Base-by-base conservation (phyloP, 2,113 vertebrate genomes). In the Oriolus oriolus region DNA sequence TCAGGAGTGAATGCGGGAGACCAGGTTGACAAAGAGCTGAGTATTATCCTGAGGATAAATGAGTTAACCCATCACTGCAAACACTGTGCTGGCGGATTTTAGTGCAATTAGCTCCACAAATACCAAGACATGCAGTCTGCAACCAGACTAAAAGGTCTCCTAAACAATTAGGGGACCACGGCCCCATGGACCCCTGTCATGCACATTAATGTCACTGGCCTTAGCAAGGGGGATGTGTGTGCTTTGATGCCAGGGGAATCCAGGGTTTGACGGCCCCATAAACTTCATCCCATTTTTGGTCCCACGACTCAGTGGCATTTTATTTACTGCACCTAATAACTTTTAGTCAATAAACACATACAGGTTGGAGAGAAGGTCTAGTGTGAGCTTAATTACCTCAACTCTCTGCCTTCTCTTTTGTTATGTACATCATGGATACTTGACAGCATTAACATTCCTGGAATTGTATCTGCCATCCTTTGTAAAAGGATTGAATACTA, bases 371-470 rank as follows among this genome's bases (percentile, higher is more conserved):
- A 94, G 95, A 95, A 89, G 95, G 96, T 86, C 82, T 33, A 90
- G 94, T 83, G 61, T 93, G 82, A 92, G 63, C 95, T 97, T 98
- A 98, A 98, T 98, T 98, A 97, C 97, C 97, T 96, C 90, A 94
- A 87, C 78, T 93, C 95, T 77, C 80, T 95, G 92, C 95, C 97
- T 98, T 96, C 95, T 84, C 97, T 86, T 95, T 98, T 97, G 96
- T 97, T 92, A 96, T 95, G 95, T 96, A 93, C 97, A 95, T 97
- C 95, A 95, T 53, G 82, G 98, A 98, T 98, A 96, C 97, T 97
- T 97, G 97, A 90, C 95, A 94, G 98, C 96, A 98, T 98, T 98
- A 98, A 98, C 98, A 98, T 98, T 98, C 98, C 97, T 98, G 97
- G 97, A 95, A 98, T 98, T 98, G 97, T 97, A 95, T 98, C 95